These are phyloP conservation scores for Phaenicophaeus curvirostris DNA, from an alignment of 2,797 vertebrate species.

Conservation along the genomic window DNA sequence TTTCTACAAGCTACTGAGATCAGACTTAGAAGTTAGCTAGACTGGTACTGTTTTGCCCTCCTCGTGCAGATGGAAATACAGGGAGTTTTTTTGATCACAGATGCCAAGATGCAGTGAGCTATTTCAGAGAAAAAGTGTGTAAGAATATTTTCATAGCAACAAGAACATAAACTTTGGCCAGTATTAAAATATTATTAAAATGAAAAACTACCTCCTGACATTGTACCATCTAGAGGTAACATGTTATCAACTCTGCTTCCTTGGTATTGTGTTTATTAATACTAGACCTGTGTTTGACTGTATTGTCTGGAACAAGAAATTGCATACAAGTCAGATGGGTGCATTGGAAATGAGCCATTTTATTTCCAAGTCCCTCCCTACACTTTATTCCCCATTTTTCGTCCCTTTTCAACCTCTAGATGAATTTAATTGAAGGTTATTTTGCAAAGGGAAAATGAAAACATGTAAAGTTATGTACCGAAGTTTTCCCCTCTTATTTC, in stretches of 20 bases:
- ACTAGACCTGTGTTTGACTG: not conserved
- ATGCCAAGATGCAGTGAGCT: not conserved
- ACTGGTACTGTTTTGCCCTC: not conserved
- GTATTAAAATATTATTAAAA: not conserved
- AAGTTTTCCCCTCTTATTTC: not conserved
- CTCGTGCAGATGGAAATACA: not conserved
- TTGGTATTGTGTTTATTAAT: too few relatives aligned
- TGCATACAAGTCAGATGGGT: not conserved
- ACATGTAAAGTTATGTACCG: not conserved
- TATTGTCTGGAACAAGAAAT: not conserved
- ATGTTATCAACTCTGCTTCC: not conserved
- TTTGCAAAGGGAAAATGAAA: not conserved
- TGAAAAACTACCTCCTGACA: not conserved
- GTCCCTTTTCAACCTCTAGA: not conserved
- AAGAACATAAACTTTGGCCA: not conserved
- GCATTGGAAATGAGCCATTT: not conserved
- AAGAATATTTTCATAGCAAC: not conserved
- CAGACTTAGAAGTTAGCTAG: not conserved
- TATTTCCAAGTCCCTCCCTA: not conserved
- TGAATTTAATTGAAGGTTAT: not conserved
- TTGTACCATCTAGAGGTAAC: not conserved
- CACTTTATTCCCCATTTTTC: not conserved
- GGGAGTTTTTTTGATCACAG: not conserved
- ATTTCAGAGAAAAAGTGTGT: not conserved
- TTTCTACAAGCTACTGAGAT: not conserved